Conservation (phyloP, 2,113 vertebrate species). For the Hemibagrus wyckioides region DNA sequence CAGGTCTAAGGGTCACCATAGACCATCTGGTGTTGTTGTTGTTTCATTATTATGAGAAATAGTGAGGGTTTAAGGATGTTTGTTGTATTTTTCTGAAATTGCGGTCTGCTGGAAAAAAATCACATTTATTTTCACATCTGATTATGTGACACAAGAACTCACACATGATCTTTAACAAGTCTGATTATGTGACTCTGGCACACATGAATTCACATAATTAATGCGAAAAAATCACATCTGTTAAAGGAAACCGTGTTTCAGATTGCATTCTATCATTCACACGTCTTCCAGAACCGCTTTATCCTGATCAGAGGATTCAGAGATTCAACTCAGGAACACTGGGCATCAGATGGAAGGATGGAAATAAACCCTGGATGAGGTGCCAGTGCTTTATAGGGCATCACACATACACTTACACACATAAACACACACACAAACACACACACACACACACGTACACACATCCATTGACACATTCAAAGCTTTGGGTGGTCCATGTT, state of each 20-base stretch:
- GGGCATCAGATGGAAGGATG: no score
- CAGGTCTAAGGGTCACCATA: not conserved
- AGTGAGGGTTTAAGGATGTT: not conserved
- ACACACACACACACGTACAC: not conserved
- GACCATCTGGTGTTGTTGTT: conserved; percentile 6
- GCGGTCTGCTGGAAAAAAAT: not conserved
- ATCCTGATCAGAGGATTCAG: not conserved
- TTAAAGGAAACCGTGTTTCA: not conserved
- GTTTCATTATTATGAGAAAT: not conserved
- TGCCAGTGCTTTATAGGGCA: not conserved
- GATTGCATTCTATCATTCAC: not conserved
- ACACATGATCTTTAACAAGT: not conserved
- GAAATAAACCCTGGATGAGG: no score
- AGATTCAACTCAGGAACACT: not conserved
- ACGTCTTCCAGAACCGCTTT: not conserved
- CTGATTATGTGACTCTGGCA: not conserved
- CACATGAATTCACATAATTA: not conserved
- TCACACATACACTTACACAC: not conserved
- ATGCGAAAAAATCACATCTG: not conserved
- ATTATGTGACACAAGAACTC: no score
- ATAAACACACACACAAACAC: no score
- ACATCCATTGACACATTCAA: no score
- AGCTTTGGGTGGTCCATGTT: not conserved
- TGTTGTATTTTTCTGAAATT: not conserved
- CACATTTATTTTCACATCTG: no score